phyloP scores from a whole-genome alignment of 2,113 vertebrate species.

The Sorex fumeus region DNA sequence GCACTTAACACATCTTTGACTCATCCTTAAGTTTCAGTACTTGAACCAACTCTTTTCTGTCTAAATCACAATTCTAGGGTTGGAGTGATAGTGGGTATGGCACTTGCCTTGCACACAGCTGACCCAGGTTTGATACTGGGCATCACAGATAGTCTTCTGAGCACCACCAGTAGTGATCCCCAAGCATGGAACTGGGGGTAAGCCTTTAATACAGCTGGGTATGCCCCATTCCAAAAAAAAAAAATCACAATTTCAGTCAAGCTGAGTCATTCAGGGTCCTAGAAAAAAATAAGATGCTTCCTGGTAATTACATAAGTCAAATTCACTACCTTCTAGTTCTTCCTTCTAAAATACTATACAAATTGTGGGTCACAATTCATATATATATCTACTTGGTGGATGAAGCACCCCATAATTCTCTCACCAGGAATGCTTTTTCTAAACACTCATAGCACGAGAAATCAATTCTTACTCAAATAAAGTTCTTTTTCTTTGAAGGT shows the following conservation, averaged over 20 bases:
- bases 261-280: background rate
- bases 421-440: background rate
- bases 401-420: slow-evolving; percentile 5
- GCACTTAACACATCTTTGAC: background rate
- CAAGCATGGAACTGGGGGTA: too few species aligned
- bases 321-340: background rate
- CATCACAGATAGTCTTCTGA: too few species aligned
- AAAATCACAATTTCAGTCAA: background rate
- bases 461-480: background rate
- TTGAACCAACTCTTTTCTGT: background rate
- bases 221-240: too few species aligned
- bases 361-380: background rate
- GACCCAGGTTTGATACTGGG: too few species aligned
- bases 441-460: background rate
- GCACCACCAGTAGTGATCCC: too few species aligned
- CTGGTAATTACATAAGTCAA: background rate
- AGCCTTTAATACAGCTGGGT: too few species aligned
- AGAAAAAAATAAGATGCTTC: slow-evolving; percentile 20
- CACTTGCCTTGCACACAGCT: too few species aligned
- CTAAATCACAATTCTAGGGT: background rate
- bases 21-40: background rate
- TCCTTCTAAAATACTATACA: background rate
- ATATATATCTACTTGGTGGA: background rate
- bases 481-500: background rate
- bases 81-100: too few species aligned